A percentile compares a stretch with the other conserved stretches of the same genome.
Conservation (phyloP, 2,797 vertebrate genomes). For the Brotula barbata region DNA sequence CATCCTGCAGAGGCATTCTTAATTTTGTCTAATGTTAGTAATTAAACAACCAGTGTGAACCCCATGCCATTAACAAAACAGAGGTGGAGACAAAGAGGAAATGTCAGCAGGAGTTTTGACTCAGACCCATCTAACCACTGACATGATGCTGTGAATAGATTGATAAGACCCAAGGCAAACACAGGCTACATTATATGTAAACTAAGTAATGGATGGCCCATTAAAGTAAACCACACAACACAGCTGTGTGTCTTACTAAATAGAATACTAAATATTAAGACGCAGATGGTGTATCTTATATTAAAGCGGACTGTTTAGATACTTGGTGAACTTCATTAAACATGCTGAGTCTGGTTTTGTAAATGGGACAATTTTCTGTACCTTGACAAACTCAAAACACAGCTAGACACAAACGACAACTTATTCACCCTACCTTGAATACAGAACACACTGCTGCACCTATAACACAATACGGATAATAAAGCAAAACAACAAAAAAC, state of each 20-base stretch:
- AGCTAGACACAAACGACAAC: constrained; percentile 31
- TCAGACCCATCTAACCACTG: constrained; percentile 16
- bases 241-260: too few species aligned
- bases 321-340: constrained; percentile 9
- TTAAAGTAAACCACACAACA: constrained; percentile 16
- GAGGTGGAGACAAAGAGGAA: constrained; percentile 57
- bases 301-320: not conserved
- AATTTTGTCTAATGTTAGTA: constrained; percentile 74
- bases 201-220: constrained; percentile 20
- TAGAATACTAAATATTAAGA: not conserved
- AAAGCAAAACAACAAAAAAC: constrained; percentile 57
- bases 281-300: not conserved
- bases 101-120: constrained; percentile 56
- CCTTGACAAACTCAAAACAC: constrained; percentile 22
- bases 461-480: constrained; percentile 33
- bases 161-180: constrained; percentile 20
- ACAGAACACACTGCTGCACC: constrained; percentile 36
- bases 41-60: constrained; percentile 78
- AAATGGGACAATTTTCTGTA: constrained; percentile 10
- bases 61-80: constrained; percentile 71
- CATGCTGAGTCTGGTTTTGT: constrained; percentile 5
- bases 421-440: constrained; percentile 22
- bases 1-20: constrained; percentile 76
- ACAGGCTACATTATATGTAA: constrained; percentile 25
- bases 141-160: constrained; percentile 42